These are phyloP conservation scores for Camponotus floridanus DNA, from an alignment of 1,140 invertebrate genomes.

Conservation along the genomic window DNA sequence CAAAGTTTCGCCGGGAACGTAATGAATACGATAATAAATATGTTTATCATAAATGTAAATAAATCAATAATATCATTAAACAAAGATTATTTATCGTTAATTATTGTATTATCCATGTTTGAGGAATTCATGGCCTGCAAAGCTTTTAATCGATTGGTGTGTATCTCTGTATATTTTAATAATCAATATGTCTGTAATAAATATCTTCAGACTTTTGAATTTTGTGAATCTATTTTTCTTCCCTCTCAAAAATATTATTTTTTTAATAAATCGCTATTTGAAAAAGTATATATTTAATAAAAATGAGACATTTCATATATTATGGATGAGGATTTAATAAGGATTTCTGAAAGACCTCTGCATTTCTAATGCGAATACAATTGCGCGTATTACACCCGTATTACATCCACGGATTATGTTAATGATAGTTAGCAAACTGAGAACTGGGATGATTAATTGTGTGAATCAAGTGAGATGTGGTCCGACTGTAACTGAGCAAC, in stretches of 20 bases:
- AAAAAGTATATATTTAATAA: neutral
- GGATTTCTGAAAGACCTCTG: neutral
- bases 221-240: neutral
- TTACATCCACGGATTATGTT: constrained; percentile 36
- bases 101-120: constrained; percentile 19
- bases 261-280: neutral
- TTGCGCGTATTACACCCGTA: constrained; percentile 16
- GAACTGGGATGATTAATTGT: constrained; percentile 51
- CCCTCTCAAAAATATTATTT: neutral
- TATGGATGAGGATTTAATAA: neutral
- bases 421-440: constrained; percentile 60
- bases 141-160: neutral
- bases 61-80: constrained; percentile 41
- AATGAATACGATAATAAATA: constrained; percentile 37
- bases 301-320: neutral
- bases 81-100: constrained; percentile 14
- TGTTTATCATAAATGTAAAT: constrained; percentile 30
- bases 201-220: neutral
- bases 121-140: neutral
- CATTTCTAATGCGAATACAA: constrained; percentile 39
- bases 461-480: constrained; percentile 52
- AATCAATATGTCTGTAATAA: neutral
- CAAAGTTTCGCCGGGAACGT: constrained; percentile 15
- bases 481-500: constrained; percentile 61
- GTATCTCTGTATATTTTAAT: neutral